Evolutionary conservation across 2,888 invertebrate species (phyloP), one percentile per base, ranked within the genome.

Genomic region (Dasysyrphus tricinctus): DNA sequence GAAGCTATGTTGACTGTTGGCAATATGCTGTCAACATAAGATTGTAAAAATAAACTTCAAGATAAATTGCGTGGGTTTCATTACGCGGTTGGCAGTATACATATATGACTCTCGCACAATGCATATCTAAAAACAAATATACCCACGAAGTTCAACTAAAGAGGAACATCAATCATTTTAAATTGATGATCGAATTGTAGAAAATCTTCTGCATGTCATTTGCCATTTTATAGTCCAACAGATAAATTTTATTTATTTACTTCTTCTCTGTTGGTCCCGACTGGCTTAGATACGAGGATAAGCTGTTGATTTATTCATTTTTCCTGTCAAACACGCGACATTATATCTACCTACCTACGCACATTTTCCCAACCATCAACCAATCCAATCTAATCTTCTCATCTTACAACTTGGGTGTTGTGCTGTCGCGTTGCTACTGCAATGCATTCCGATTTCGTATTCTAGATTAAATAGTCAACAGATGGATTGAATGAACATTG

Each of bases 151-250:
- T 34, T 34, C 16, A 57, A 37, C 16, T 56, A 34, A 56, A 24
- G 16, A 57, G 2, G 11, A 57, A 57, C 34, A 57, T 57, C 34
- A 57, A 57, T 57, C 57, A 57, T 57, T 57, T 57, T 6, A 57
- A 57, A 57, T 57, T 57, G 34, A 57, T 34, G 34, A 57, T 37
- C 34, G 57, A 57, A 34, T 54, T 24, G 12, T 29, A 24, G 51
- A 51, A 51, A 51, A n/a, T 12, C 29, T 3, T 29, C 9, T 32
- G 11, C 9, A 57, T 12, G 34, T 37, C 57, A 34, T 14, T n/a
- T 12, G 14, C 12, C 11, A 24, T 19, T 54, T 14, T 54, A 54
- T 3, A 24, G 5, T 34, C n/a, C 16, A 56, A 34, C 16, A 16
- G 34, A 34, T 57, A 16, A 57, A 57, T 14, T 32, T 24, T 24